A percentile compares a stretch with the other conserved stretches of the same genome.
Conservation (phyloP, 2,888 invertebrate genomes). For the Orthosia incerta region DNA sequence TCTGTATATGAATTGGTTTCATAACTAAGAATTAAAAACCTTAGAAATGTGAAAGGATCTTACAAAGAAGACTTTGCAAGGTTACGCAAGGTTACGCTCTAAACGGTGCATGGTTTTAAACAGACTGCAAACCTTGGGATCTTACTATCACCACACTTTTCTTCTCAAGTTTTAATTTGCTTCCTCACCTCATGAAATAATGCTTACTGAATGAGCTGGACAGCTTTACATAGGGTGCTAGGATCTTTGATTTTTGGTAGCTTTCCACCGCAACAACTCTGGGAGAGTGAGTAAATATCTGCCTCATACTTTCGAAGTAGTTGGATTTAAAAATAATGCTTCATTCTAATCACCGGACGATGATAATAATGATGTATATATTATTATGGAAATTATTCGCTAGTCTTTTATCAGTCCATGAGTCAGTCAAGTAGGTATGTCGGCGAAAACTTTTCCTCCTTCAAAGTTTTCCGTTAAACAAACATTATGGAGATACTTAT, state of each 20-base stretch:
- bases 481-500: constrained; percentile 36
- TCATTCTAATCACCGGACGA: not conserved
- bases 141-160: not conserved
- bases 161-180: not conserved
- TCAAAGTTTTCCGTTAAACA: constrained; percentile 24
- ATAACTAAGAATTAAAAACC: no score
- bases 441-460: constrained; percentile 6
- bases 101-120: not conserved
- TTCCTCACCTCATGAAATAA: not conserved
- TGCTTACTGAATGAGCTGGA: not conserved
- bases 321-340: not conserved
- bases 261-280: no score
- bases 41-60: no score
- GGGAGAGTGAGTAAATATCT: not conserved
- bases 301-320: not conserved
- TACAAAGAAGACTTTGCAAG: no score
- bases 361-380: no score
- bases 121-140: not conserved
- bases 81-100: no score
- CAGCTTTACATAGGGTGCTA: no score
- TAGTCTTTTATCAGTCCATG: constrained; percentile 1
- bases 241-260: no score
- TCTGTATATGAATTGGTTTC: not conserved
- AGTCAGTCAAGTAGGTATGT: not conserved
- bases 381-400: not conserved